phyloP scores from a whole-genome alignment of 2,888 invertebrate species.

The Coronaproctus castanopsis region DNA sequence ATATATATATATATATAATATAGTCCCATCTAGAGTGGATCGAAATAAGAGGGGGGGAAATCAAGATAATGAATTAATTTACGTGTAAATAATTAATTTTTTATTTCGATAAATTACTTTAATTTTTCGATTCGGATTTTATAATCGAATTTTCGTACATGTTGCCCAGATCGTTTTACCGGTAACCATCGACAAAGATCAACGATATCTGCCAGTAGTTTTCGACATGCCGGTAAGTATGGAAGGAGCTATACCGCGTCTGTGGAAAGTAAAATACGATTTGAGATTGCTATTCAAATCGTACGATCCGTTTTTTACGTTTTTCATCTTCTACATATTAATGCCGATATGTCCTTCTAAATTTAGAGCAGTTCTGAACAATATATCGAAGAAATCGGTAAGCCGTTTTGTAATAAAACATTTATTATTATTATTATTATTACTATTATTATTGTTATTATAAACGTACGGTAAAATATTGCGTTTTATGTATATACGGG shows the following conservation, averaged over 20 bases:
- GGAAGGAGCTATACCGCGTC: conserved; percentile 35
- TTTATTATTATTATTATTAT: neutral
- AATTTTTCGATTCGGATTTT: too few species aligned
- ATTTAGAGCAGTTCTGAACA: conserved; percentile 16
- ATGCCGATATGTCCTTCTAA: conserved; percentile 19
- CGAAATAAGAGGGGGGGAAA: too few species aligned
- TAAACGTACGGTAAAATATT: too few species aligned
- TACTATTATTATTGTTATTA: neutral
- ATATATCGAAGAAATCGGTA: conserved; percentile 18
- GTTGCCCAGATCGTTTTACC: conserved; percentile 27
- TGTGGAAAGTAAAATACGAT: conserved; percentile 33
- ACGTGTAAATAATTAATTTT: too few species aligned
- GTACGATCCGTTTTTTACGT: conserved; percentile 32
- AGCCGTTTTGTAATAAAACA: neutral
- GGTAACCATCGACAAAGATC: conserved; percentile 23
- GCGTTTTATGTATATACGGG: neutral
- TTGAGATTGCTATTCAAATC: conserved; percentile 30
- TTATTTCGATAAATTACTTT: neutral
- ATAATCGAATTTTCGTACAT: too few species aligned
- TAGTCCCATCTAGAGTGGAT: too few species aligned
- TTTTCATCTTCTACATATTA: conserved; percentile 29
- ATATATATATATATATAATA: too few species aligned
- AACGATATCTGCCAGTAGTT: conserved; percentile 26
- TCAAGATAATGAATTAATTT: too few species aligned
- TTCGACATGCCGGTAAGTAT: conserved; percentile 31